phyloP scores from a whole-genome alignment of 2,113 vertebrate species.

The Carettochelys insculpta region DNA sequence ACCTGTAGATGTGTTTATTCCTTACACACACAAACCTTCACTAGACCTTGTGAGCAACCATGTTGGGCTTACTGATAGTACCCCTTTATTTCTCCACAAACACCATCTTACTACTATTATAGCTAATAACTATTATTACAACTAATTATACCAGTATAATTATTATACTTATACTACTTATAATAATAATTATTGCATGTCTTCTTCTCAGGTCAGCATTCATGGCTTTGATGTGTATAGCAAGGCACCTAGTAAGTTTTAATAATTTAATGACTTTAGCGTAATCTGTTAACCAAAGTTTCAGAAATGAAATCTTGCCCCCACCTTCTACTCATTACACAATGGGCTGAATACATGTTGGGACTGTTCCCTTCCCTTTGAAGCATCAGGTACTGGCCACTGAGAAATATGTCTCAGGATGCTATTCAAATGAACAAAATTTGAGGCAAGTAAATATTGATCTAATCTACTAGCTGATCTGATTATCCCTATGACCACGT shows the following conservation, averaged over 20 bases:
- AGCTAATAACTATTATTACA: too few relatives aligned
- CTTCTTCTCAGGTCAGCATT: background rate
- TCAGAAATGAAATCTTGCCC: background rate
- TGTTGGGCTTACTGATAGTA: too few relatives aligned
- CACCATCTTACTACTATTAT: background rate
- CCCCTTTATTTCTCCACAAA: background rate
- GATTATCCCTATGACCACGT: background rate
- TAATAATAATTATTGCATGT: too few relatives aligned
- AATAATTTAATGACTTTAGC: background rate
- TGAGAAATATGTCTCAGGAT: background rate
- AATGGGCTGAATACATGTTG: background rate
- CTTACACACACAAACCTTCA: too few relatives aligned
- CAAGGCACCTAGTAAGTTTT: background rate
- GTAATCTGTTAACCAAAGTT: conserved; percentile 1
- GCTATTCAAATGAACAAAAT: background rate
- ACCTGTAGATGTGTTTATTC: too few relatives aligned
- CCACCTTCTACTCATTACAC: background rate
- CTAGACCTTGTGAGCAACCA: background rate
- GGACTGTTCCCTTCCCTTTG: background rate
- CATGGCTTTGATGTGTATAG: background rate
- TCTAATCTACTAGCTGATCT: background rate
- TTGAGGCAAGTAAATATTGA: background rate
- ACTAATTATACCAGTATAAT: too few relatives aligned
- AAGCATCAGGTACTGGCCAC: background rate
- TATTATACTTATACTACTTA: too few relatives aligned